phyloP scores from a whole-genome alignment of 2,113 vertebrate genomes.

The Chunga burmeisteri region DNA sequence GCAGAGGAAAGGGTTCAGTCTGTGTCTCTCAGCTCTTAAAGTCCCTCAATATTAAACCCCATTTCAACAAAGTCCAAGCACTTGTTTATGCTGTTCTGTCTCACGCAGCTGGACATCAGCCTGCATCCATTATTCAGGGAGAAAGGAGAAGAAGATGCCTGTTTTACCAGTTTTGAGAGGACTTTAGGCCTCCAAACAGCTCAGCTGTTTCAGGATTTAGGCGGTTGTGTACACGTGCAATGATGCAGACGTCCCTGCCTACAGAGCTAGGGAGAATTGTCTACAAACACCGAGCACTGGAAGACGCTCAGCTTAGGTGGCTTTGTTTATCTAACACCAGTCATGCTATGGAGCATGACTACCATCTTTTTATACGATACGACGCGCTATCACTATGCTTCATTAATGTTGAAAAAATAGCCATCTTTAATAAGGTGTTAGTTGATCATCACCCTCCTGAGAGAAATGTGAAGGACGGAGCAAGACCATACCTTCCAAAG shows the following conservation, averaged over 20 bases:
- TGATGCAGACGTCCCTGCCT: background rate
- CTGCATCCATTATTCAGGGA: background rate
- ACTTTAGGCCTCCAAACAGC: background rate
- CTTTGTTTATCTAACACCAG: background rate
- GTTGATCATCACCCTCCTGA: background rate
- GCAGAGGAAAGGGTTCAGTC: background rate
- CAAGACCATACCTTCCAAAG: background rate
- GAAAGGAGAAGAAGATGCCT: background rate
- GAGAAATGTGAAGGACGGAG: background rate
- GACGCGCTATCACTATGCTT: rapidly evolving
- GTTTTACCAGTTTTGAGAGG: background rate
- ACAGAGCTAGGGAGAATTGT: background rate
- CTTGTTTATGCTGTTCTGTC: background rate
- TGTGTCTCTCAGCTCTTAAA: background rate
- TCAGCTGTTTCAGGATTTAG: background rate
- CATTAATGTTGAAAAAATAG: background rate
- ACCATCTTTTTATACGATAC: background rate
- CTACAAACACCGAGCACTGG: background rate
- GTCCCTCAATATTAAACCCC: background rate
- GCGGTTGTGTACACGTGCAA: background rate
- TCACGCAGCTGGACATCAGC: background rate
- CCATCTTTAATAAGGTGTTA: background rate
- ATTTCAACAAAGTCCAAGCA: background rate
- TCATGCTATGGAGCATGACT: background rate
- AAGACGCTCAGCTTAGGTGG: background rate